Percentiles rank a stretch among this genome's conserved stretches.
Conservation (phyloP, 2,888 invertebrate species). For the Tachina grossa region DNA sequence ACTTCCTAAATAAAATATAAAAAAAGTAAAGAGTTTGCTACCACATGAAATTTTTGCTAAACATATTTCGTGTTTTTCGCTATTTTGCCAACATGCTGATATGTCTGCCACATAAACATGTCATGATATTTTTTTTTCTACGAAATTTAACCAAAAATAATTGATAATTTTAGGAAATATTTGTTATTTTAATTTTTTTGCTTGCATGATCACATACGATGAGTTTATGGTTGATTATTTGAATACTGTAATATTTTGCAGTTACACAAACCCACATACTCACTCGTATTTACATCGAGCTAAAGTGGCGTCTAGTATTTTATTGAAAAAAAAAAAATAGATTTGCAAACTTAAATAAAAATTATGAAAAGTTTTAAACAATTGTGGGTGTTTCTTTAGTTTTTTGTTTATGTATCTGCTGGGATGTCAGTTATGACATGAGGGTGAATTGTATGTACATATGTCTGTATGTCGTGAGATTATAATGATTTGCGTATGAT, state of each 20-base stretch:
- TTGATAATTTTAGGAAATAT: slow-evolving; percentile 50
- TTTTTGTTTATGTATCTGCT: not conserved
- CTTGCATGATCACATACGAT: slow-evolving; percentile 27
- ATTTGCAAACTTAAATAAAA: slow-evolving; percentile 27
- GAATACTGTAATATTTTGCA: slow-evolving; percentile 30
- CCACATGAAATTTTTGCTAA: slow-evolving; percentile 25
- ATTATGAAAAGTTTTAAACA: slow-evolving; percentile 50
- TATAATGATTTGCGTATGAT: too few species aligned
- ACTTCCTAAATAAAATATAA: not conserved
- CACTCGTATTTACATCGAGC: not conserved
- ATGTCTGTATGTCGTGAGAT: too few species aligned
- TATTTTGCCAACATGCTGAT: slow-evolving; percentile 9
- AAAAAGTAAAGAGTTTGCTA: slow-evolving; percentile 35
- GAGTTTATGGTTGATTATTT: slow-evolving; percentile 45
- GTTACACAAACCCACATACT: slow-evolving; percentile 9
- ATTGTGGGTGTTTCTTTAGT: slow-evolving; percentile 52
- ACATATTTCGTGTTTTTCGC: not conserved
- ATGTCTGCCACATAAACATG: slow-evolving; percentile 46
- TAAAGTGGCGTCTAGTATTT: slow-evolving; percentile 43
- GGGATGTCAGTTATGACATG: slow-evolving; percentile 29
- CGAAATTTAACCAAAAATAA: slow-evolving; percentile 40
- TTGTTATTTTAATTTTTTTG: slow-evolving; percentile 14
- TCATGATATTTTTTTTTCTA: slow-evolving; percentile 42
- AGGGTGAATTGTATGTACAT: slow-evolving; percentile 54
- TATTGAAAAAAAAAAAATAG: slow-evolving; percentile 15